A percentile compares a stretch with the other conserved stretches of the same genome.
Conservation (phyloP, 1,140 invertebrate species). For the Caligus rogercresseyi region DNA sequence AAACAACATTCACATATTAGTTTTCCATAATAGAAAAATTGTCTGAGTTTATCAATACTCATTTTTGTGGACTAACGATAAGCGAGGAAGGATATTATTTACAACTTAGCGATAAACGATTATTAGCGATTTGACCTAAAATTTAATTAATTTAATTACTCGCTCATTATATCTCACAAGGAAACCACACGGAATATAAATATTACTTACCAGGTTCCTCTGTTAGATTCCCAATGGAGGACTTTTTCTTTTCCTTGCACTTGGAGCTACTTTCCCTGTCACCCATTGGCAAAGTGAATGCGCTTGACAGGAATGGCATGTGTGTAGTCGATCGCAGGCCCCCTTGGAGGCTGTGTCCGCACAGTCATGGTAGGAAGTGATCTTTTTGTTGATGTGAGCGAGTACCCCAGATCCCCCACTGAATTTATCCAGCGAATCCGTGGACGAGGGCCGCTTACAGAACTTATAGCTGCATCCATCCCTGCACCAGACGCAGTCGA, state of each 20-base stretch:
- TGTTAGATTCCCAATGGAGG: not conserved
- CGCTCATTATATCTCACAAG: too few relatives aligned
- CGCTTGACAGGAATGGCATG: constrained; percentile 9
- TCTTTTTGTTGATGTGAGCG: not conserved
- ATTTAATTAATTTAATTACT: too few relatives aligned
- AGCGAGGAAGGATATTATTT: too few relatives aligned
- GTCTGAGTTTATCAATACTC: too few relatives aligned
- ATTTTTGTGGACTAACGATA: too few relatives aligned
- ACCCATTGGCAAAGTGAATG: not conserved
- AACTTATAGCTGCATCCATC: constrained; percentile 26
- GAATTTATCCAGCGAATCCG: not conserved
- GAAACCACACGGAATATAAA: too few relatives aligned
- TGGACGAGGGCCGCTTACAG: constrained; percentile 6
- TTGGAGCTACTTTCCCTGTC: not conserved
- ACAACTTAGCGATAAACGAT: too few relatives aligned
- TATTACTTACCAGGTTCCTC: constrained; percentile 8
- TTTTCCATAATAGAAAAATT: too few relatives aligned
- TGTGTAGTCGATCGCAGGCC: constrained; percentile 16
- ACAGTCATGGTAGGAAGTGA: constrained; percentile 5
- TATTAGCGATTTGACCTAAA: too few relatives aligned
- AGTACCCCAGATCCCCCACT: not conserved
- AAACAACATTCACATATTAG: too few relatives aligned
- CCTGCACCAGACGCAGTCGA: constrained; percentile 60
- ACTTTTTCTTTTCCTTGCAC: constrained; percentile 4
- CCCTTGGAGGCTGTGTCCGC: not conserved